Percentiles rank a stretch among this genome's conserved stretches.
Conservation (phyloP, 2,113 vertebrate genomes). For the Todiramphus chloris region DNA sequence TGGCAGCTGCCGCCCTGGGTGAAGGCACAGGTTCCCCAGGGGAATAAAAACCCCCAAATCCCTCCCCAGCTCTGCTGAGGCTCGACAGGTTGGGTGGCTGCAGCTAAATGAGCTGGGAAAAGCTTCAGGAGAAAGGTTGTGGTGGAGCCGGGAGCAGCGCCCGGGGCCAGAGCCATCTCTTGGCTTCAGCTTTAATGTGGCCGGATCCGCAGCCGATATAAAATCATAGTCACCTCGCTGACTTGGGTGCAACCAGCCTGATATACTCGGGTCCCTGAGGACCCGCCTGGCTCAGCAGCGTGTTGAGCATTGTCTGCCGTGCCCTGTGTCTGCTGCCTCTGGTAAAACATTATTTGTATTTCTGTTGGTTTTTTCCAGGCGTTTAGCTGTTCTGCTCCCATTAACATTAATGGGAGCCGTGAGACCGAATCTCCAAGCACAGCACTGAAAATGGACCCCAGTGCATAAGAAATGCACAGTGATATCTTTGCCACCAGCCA, state of each 20-base stretch:
- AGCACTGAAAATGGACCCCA: background rate
- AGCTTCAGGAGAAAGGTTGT: background rate
- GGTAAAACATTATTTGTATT: background rate
- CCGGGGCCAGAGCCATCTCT: accelerated
- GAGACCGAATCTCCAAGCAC: background rate
- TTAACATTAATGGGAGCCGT: background rate
- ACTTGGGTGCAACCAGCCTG: background rate
- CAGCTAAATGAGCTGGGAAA: background rate
- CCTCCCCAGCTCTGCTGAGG: background rate
- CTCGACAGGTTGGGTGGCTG: accelerated
- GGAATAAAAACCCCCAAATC: background rate
- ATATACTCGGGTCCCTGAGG: background rate
- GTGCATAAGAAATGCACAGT: background rate
- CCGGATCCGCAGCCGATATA: accelerated
- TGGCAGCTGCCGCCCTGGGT: accelerated
- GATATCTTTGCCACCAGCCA: background rate
- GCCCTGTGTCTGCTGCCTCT: background rate
- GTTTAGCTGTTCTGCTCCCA: background rate
- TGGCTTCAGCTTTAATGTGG: background rate
- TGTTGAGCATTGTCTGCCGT: background rate
- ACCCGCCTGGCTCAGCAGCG: background rate
- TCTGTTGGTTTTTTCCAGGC: background rate
- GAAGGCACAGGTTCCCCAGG: background rate
- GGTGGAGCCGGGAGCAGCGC: background rate
- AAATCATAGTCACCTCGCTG: accelerated